These are phyloP conservation scores for Spea multiplicata DNA, from an alignment of 2,113 vertebrate genomes.

Conservation along the genomic window DNA sequence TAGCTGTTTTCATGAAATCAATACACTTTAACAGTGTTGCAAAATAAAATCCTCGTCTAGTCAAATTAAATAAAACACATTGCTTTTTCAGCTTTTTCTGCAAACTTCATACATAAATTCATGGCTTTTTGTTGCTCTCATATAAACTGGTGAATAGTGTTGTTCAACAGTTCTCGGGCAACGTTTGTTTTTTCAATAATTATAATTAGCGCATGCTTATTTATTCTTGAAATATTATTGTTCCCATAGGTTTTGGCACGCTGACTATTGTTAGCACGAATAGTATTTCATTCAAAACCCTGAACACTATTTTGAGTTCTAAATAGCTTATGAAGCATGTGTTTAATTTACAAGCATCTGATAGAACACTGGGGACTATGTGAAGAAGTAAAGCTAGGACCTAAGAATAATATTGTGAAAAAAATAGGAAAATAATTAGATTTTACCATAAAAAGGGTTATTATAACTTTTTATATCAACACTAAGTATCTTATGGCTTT, in stretches of 20 bases:
- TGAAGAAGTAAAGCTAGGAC: neutral
- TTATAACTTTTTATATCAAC: too few species aligned
- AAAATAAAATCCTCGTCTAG: too few species aligned
- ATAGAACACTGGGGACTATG: constrained; percentile 21
- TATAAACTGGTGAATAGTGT: neutral
- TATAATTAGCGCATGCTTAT: constrained; percentile 1
- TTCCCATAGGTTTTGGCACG: neutral
- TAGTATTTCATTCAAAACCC: neutral
- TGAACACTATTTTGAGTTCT: constrained; percentile 14
- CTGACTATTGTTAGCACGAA: neutral
- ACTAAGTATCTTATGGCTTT: too few species aligned
- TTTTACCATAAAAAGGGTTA: too few species aligned
- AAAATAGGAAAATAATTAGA: too few species aligned
- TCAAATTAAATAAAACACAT: neutral
- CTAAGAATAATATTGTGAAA: too few species aligned
- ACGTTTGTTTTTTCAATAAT: constrained; percentile 3
- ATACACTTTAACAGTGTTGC: too few species aligned
- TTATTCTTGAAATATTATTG: constrained; percentile 15
- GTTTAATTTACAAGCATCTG: constrained; percentile 11
- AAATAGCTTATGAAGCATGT: constrained; percentile 13
- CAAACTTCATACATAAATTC: neutral
- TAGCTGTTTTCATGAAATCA: too few species aligned
- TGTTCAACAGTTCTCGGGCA: neutral
- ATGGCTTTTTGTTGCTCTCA: neutral
- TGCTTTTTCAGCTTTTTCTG: neutral